Evolutionary conservation across 2,113 vertebrate genomes (phyloP), one percentile per base, ranked within the genome.

Genomic region (Ivindomyrus marchei): DNA sequence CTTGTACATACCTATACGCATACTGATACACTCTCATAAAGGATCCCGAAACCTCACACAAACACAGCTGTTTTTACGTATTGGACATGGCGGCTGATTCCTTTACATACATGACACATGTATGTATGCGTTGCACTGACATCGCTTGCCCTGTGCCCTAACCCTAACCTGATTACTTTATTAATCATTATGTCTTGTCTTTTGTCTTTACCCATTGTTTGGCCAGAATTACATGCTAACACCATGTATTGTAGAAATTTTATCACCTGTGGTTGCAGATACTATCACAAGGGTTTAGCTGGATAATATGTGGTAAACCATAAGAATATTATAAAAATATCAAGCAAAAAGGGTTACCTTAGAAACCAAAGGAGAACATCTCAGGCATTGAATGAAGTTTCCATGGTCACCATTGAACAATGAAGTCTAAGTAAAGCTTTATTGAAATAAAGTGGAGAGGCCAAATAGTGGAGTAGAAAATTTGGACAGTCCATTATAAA

Each of bases 361-460:
- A 49, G 84, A 86, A 86, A 86, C 84, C 84, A 50, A 49, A 86
- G 49, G 15, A 86, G 47, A 50, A 86, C 45, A 47, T 27, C 47
- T 86, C 45, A 31, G 84, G n/a, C 84, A 86, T 86, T 86, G 24
- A 50, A 49, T 49, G 45, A 49, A 49, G 46, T 86, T 86, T 47
- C 84, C 84, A 86, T 86, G 46, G 84, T 86, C 84, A 50, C 47
- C 45, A 86, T 49, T 47, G 84, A 47, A 86, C 84, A 86, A 85
- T 85, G 46, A 42, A 86, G 24, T 50, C 11, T n/a, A 86, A 86
- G 45, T 27, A 47, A 50, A 50, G 21, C 84, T 47, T 86, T 86
- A 86, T 50, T 86, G 24, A 86, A 86, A 86, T 45, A 86, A 27
- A 49, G 3, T 85, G 83, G 45, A 49, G 50, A 24, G 1, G 42